Evolutionary conservation across 2,113 vertebrate species (phyloP).

Genomic region (Morone chrysops): DNA sequence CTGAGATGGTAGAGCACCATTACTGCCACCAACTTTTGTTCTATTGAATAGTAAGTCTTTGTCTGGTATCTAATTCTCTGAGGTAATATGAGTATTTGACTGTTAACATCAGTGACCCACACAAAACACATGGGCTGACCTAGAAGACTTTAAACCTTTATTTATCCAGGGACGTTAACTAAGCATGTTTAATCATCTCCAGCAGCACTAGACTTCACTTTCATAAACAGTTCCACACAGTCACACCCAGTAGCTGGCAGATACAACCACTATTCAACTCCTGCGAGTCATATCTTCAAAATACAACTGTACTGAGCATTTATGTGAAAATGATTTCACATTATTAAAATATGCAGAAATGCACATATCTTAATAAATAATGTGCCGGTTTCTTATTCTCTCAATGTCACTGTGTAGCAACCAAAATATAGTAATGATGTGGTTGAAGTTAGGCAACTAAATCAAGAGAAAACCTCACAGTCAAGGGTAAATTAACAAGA

Average conservation of each 20-base stretch:
- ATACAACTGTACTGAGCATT: background rate
- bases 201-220: slow-evolving; percentile 10
- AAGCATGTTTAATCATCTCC: slow-evolving; percentile 30
- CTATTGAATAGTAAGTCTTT: background rate
- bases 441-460: no score
- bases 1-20: no score
- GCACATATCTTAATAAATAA: background rate
- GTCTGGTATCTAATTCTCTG: background rate
- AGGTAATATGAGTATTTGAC: slow-evolving; percentile 5
- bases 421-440: background rate
- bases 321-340: background rate
- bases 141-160: slow-evolving; percentile 10
- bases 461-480: no score
- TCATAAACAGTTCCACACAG: slow-evolving; percentile 22
- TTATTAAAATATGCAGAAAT: background rate
- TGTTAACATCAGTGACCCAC: slow-evolving; percentile 27
- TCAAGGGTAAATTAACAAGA: no score
- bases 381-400: background rate
- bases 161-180: slow-evolving; percentile 43
- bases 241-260: slow-evolving; percentile 7
- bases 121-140: slow-evolving; percentile 15
- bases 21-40: background rate
- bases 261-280: background rate
- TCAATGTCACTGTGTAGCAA: background rate
- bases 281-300: background rate